These are phyloP conservation scores for Anableps anableps DNA, from an alignment of 2,797 vertebrate species.

Conservation along the genomic window DNA sequence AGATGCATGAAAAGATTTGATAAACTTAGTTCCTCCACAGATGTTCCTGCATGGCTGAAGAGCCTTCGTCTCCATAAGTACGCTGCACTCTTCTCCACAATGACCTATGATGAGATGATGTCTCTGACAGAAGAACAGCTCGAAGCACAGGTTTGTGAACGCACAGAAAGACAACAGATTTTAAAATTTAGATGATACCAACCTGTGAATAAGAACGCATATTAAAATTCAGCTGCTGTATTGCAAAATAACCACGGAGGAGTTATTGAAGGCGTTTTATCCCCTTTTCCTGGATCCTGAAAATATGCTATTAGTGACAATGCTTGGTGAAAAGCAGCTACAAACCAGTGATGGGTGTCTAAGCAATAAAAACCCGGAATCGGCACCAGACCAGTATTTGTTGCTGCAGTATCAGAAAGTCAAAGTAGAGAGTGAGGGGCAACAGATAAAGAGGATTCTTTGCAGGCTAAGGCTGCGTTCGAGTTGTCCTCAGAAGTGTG, in stretches of 20 bases:
- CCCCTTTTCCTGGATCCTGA: not conserved
- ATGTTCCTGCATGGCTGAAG: conserved; percentile 98
- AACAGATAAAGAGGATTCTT: no score
- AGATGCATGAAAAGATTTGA: not conserved
- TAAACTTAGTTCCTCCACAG: conserved; percentile 72
- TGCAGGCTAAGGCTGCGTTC: no score
- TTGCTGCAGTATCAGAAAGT: no score
- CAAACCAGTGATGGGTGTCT: no score
- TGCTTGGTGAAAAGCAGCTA: not conserved
- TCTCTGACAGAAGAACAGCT: conserved; percentile 94
- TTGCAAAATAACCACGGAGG: not conserved
- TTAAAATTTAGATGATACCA: not conserved
- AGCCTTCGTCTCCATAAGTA: conserved; percentile 99
- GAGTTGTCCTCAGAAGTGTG: no score
- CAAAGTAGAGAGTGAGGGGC: no score
- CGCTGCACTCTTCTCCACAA: conserved; percentile 94
- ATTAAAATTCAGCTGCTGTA: not conserved
- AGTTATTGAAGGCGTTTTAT: no score
- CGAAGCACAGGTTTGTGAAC: conserved; percentile 88
- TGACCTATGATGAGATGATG: conserved; percentile 99
- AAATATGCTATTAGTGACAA: not conserved
- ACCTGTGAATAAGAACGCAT: not conserved
- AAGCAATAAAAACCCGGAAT: no score
- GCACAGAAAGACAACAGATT: not conserved
- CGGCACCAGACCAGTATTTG: no score